Evolutionary conservation across 2,888 invertebrate species (phyloP).

Genomic region (Drosophila kambysellisi): DNA sequence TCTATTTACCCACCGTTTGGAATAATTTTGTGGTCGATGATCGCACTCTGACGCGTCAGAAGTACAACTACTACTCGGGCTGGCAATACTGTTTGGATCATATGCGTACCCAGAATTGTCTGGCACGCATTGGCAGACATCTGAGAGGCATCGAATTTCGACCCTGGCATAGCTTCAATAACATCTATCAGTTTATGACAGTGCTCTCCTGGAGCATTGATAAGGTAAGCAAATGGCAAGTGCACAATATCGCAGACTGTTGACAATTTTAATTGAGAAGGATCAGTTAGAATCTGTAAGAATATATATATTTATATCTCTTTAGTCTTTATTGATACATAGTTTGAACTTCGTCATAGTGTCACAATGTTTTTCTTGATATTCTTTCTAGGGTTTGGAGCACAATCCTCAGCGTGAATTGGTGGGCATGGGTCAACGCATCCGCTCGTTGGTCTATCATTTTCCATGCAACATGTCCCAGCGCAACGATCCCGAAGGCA

Average conservation of each 20-base stretch:
- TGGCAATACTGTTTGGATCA: slow-evolving; percentile 91
- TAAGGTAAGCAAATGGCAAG: slow-evolving; percentile 79
- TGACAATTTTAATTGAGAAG: background rate
- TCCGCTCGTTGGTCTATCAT: slow-evolving; percentile 88
- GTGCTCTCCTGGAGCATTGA: slow-evolving; percentile 91
- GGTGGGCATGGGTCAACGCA: slow-evolving; percentile 86
- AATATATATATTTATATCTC: background rate
- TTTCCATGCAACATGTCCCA: slow-evolving; percentile 91
- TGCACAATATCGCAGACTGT: background rate
- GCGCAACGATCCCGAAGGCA: slow-evolving; percentile 87
- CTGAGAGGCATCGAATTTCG: slow-evolving; percentile 89
- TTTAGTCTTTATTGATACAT: too few species aligned
- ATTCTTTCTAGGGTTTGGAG: slow-evolving; percentile 51
- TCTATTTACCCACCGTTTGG: slow-evolving; percentile 92
- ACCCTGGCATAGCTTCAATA: slow-evolving; percentile 92
- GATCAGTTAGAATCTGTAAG: background rate
- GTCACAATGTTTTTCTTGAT: too few species aligned
- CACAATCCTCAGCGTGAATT: slow-evolving; percentile 73
- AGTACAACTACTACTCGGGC: slow-evolving; percentile 92
- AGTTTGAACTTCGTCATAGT: too few species aligned
- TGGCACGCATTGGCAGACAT: slow-evolving; percentile 89
- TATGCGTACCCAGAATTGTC: slow-evolving; percentile 89
- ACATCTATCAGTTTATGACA: slow-evolving; percentile 93
- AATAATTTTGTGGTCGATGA: slow-evolving; percentile 90
- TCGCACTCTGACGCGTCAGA: slow-evolving; percentile 89